Percentiles rank a stretch among this genome's conserved stretches.
Conservation (phyloP, 2,113 vertebrate genomes). For the Zosterops pallidus region DNA sequence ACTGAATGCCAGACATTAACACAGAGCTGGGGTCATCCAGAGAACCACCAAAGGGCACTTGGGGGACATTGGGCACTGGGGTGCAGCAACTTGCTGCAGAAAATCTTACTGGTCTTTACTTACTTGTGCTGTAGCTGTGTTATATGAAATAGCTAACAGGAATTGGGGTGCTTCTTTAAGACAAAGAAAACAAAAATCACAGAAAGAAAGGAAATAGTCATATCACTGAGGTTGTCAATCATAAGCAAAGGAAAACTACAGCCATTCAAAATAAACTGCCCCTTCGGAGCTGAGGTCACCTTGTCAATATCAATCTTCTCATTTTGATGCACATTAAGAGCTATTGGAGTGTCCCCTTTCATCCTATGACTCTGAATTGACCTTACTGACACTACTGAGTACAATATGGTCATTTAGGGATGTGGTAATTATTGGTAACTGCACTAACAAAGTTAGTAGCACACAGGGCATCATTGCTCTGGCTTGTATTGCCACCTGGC, state of each 20-base stretch:
- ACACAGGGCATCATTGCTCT: not conserved
- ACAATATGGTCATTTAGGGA: constrained; percentile 62
- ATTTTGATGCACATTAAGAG: constrained; percentile 37
- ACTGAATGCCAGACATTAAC: constrained; percentile 48
- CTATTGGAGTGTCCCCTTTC: constrained; percentile 37
- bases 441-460: constrained; percentile 8
- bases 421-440: constrained; percentile 38
- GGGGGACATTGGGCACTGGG: constrained; percentile 6
- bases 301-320: constrained; percentile 58
- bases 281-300: constrained; percentile 2
- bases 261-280: constrained; percentile 49
- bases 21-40: constrained; percentile 11
- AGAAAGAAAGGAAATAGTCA: not conserved
- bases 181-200: no score
- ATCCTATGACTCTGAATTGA: constrained; percentile 51
- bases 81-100: not conserved
- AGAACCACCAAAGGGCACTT: constrained; percentile 19
- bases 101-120: not conserved
- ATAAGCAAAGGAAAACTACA: not conserved
- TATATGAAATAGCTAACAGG: not conserved
- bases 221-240: not conserved
- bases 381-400: constrained; percentile 44
- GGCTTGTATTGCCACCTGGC: constrained; percentile 49
- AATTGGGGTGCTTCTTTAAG: not conserved
- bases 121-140: not conserved